Conservation (phyloP, 2,797 vertebrate genomes). For the Pristis pectinata region DNA sequence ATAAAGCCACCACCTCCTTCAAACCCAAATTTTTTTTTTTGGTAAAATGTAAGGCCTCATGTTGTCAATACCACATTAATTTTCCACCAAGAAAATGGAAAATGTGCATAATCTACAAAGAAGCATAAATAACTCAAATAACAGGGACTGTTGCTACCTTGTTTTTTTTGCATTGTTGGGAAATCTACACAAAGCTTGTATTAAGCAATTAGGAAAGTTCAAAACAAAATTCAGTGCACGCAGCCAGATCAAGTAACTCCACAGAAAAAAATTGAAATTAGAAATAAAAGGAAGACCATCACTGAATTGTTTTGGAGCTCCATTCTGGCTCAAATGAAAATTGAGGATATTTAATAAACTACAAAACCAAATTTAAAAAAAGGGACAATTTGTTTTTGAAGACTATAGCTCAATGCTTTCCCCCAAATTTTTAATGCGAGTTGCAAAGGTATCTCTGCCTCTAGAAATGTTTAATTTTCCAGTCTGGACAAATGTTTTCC, state of each 20-base stretch:
- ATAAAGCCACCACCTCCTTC: background rate
- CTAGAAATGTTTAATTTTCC: background rate
- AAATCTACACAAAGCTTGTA: background rate
- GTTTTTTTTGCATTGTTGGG: background rate
- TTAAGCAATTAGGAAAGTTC: background rate
- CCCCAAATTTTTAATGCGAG: background rate
- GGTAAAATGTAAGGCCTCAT: conserved; percentile 30
- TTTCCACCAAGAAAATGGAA: background rate
- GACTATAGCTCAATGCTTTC: too few relatives aligned
- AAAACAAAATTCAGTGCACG: conserved; percentile 10
- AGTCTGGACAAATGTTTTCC: background rate
- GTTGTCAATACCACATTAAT: conserved; percentile 7
- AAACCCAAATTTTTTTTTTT: background rate
- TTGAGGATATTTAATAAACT: background rate
- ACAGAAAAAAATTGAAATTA: background rate
- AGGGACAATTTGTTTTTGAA: background rate
- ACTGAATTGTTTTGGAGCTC: background rate
- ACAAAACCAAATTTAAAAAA: background rate
- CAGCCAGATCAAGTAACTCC: background rate
- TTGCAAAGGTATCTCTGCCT: background rate
- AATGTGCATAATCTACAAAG: conserved; percentile 1
- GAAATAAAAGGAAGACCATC: background rate
- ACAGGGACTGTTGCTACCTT: background rate
- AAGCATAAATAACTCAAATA: background rate
- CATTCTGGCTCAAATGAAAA: background rate